Evolutionary conservation across 2,113 vertebrate genomes (phyloP), one percentile per base, ranked within the genome.

Genomic region (Polypterus senegalus): DNA sequence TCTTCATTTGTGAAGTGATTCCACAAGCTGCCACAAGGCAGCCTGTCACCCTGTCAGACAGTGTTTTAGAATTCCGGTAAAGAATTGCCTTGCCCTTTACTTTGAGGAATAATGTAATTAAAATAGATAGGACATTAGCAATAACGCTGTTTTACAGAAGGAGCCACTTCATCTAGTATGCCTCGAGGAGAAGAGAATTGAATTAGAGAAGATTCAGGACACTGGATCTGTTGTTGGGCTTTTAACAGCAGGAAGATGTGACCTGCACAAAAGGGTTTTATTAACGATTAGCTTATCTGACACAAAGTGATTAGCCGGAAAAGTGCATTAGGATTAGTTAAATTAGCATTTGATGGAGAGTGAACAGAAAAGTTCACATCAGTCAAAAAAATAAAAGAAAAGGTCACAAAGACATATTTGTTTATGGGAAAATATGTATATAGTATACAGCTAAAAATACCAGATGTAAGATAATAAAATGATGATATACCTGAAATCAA

Each of bases 281-380:
- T 7, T 58, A 58, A 27, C n/a, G 46, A 58, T 58, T 58, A 58
- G 8, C 56, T 58, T 7, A 45, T 58, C 56, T 58, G 43, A 58
- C 56, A 44, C 46, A 43, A 8, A n/a, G 6, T 56, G 44, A 58
- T 58, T 6, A 58, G 56, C 8, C 56, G 5, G 8, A 58, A 27
- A 27, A 7, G 46, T 43, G 6, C 7, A 58, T 27, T 45, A 58
- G 11, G 8, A 45, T 43, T 58, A 7, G 56, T 27, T 7, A n/a
- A 6, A 58, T 45, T 6, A 45, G 11, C 7, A 58, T 58, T 58
- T 45, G 43, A 58, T 58, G 8, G 46, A 58, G 46, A 45, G 8
- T 8, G 3, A 58, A 7, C 8, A 58, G 43, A 58, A 58, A 7
- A 4, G 4, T 45, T 58, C 51, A 52, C 7, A 3, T 52, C 51